Percentiles rank a stretch among this genome's conserved stretches.
Evolutionary conservation across 2,113 vertebrate genomes (phyloP).

Genomic region (Microcebus jonahi): DNA sequence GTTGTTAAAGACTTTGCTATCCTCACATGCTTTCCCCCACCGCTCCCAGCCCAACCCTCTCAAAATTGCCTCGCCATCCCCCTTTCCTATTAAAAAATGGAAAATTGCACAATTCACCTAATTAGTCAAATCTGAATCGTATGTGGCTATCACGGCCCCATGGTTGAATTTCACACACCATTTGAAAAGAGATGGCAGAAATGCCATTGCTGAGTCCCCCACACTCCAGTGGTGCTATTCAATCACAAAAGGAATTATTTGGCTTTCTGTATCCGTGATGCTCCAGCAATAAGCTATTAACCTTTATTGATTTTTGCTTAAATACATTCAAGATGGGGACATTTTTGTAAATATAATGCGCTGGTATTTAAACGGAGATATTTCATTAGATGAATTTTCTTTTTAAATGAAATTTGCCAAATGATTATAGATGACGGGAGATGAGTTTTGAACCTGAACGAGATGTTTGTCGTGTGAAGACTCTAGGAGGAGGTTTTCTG

Average conservation of each 20-base stretch:
- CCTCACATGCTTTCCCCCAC: slow-evolving; percentile 18
- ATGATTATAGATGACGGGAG: slow-evolving; percentile 76
- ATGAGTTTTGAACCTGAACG: slow-evolving; percentile 9
- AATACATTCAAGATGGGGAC: slow-evolving; percentile 69
- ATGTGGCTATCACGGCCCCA: slow-evolving; percentile 71
- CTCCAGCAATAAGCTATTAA: slow-evolving; percentile 74
- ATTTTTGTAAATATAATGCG: slow-evolving; percentile 65
- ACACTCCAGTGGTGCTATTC: slow-evolving; percentile 68
- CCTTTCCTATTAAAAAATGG: slow-evolving; percentile 75
- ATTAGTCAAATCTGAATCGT: slow-evolving; percentile 79
- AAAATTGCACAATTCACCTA: slow-evolving; percentile 73
- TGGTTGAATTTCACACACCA: slow-evolving; percentile 84
- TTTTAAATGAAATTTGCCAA: slow-evolving; percentile 74
- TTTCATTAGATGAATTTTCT: slow-evolving; percentile 69
- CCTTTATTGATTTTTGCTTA: slow-evolving; percentile 81
- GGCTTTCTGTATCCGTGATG: slow-evolving; percentile 47
- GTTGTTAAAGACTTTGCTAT: slow-evolving; percentile 64
- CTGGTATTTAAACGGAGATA: slow-evolving; percentile 73
- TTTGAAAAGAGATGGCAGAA: slow-evolving; percentile 77
- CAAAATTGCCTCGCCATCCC: slow-evolving; percentile 58
- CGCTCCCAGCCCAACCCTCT: slow-evolving; percentile 43
- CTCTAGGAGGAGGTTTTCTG: neutral
- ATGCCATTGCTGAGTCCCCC: slow-evolving; percentile 54
- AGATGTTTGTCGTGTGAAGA: neutral
- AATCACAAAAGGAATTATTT: slow-evolving; percentile 78